A percentile compares a stretch with the other conserved stretches of the same genome.
phyloP scores from a whole-genome alignment of 2,888 invertebrate genomes.

The Oscheius sp. region DNA sequence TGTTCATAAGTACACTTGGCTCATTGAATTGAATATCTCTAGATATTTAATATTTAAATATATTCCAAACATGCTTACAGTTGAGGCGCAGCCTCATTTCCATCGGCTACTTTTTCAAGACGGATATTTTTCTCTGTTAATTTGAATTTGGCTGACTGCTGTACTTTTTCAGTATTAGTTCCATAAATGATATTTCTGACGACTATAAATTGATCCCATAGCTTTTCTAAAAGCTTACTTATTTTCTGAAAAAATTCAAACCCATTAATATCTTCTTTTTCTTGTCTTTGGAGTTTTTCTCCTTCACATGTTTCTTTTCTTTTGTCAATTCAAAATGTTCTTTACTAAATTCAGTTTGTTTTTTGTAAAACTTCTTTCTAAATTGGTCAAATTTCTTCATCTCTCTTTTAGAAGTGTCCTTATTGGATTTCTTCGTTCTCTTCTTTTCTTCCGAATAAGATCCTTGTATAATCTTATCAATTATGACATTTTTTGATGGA shows the following conservation, averaged over 20 bases:
- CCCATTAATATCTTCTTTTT: no score
- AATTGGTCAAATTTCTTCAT: not conserved
- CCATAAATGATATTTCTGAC: not conserved
- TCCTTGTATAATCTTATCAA: not conserved
- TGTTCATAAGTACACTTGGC: conserved; percentile 1
- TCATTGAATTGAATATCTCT: not conserved
- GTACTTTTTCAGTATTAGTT: not conserved
- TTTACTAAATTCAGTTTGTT: no score
- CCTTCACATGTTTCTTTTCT: no score
- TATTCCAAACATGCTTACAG: not conserved
- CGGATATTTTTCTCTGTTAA: not conserved
- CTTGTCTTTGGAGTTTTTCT: no score
- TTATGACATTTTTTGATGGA: not conserved
- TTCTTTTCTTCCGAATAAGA: not conserved
- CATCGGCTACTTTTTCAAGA: conserved; percentile 4
- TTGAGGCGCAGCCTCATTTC: conserved; percentile 7
- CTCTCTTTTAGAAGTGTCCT: not conserved
- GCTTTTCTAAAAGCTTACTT: no score
- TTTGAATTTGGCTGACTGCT: not conserved
- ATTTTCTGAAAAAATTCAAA: no score
- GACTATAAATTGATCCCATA: not conserved
- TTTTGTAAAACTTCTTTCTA: no score
- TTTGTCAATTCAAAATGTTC: no score
- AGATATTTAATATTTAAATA: not conserved
- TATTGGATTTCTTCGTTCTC: not conserved